These are phyloP conservation scores for Protosalanx chinensis DNA, from an alignment of 2,797 vertebrate species.

Conservation along the genomic window DNA sequence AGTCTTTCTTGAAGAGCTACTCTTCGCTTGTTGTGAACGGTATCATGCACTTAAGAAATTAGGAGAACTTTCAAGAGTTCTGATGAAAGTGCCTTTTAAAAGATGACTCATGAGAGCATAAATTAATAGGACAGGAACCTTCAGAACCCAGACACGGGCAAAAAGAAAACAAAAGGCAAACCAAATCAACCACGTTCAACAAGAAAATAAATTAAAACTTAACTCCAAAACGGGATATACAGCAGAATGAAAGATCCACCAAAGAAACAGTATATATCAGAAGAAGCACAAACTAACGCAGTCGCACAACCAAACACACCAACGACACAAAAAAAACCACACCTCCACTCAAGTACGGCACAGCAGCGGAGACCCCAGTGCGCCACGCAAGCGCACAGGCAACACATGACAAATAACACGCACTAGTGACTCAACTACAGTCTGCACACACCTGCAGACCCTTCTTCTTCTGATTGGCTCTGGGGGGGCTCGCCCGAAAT, in stretches of 20 bases:
- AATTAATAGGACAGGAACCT: constrained; percentile 64
- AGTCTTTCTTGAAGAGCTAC: constrained; percentile 45
- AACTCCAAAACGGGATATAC: constrained; percentile 40
- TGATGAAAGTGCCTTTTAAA: constrained; percentile 21
- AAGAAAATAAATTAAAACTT: constrained; percentile 34
- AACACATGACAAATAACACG: constrained; percentile 31
- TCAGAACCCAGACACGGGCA: constrained; percentile 46
- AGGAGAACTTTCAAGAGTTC: constrained; percentile 45
- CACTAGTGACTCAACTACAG: constrained; percentile 18
- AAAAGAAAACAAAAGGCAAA: constrained; percentile 41
- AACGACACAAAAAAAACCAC: constrained; percentile 26
- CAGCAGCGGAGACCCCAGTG: constrained; percentile 46
- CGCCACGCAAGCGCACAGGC: constrained; percentile 35
- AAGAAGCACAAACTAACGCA: constrained; percentile 36
- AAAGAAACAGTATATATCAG: constrained; percentile 47
- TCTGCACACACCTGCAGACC: constrained; percentile 31
- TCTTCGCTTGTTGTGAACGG: constrained; percentile 29
- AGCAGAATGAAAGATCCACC: constrained; percentile 63
- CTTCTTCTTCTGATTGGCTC: constrained; percentile 21
- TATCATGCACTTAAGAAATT: constrained; percentile 50
- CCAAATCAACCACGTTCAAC: constrained; percentile 21
- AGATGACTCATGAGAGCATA: constrained; percentile 23
- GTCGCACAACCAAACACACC: constrained; percentile 39
- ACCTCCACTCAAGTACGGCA: constrained; percentile 35
- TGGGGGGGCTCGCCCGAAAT: constrained; percentile 11